These are phyloP conservation scores for Nymphicus hollandicus DNA, from an alignment of 2,113 vertebrate species.

Conservation along the genomic window DNA sequence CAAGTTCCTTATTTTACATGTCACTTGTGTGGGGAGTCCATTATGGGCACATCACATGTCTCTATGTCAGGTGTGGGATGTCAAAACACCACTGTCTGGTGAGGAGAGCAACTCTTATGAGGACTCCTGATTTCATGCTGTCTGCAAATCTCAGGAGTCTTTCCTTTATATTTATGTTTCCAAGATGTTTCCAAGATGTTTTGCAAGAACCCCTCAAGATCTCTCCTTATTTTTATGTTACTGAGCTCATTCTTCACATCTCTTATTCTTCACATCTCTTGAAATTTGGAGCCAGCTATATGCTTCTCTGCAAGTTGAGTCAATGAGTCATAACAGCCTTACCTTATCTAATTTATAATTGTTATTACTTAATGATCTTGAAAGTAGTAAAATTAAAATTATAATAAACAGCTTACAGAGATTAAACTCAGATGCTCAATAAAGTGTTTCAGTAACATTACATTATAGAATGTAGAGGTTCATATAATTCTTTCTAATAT, in stretches of 20 bases:
- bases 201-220: neutral
- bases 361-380: slow-evolving; percentile 13
- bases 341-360: slow-evolving; percentile 15
- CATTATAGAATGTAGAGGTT: neutral
- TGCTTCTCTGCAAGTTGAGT: neutral
- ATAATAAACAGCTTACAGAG: slow-evolving; percentile 3
- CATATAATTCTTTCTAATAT: neutral
- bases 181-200: neutral
- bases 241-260: neutral
- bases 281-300: neutral
- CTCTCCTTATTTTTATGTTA: neutral
- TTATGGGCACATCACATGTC: neutral
- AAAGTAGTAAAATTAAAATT: slow-evolving; percentile 25
- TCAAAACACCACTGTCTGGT: neutral
- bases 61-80: rapidly evolving
- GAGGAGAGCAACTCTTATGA: rapidly evolving
- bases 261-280: neutral
- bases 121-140: neutral
- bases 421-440: slow-evolving; percentile 29
- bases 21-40: neutral
- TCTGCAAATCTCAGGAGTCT: neutral
- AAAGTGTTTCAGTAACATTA: slow-evolving; percentile 15
- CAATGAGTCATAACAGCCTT: neutral
- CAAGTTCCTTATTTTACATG: neutral
- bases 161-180: neutral